phyloP scores from a whole-genome alignment of 37 sponge, comb jelly and placozoan species.

The Haliclona indistincta region DNA sequence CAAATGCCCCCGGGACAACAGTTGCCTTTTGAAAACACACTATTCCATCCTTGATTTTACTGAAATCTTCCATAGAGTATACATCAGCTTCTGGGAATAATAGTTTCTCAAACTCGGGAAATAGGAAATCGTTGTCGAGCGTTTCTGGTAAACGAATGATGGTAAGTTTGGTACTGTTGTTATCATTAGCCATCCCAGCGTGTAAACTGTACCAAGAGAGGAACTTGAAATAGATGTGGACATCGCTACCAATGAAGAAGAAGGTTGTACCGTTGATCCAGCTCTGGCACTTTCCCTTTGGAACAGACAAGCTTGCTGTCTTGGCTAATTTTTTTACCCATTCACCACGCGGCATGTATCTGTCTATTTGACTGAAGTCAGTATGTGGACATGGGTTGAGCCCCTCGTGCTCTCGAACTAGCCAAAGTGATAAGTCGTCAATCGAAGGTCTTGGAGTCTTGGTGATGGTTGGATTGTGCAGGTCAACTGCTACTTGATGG shows the following conservation, averaged over 20 bases:
- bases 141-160: slow-evolving; percentile 49
- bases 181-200: slow-evolving; percentile 25
- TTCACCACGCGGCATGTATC: slow-evolving; percentile 28
- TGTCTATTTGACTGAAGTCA: background rate
- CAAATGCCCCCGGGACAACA: slow-evolving; percentile 51
- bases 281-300: slow-evolving; percentile 30
- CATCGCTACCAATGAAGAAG: slow-evolving; percentile 37
- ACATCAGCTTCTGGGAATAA: slow-evolving; percentile 51
- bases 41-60: slow-evolving; percentile 1
- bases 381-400: slow-evolving; percentile 2
- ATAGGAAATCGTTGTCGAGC: slow-evolving; percentile 23
- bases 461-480: background rate
- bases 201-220: slow-evolving; percentile 56
- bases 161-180: background rate
- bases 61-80: slow-evolving; percentile 16
- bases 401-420: background rate
- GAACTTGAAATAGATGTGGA: slow-evolving; percentile 74
- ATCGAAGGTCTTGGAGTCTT: background rate
- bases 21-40: slow-evolving; percentile 49
- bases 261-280: slow-evolving; percentile 43
- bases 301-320: background rate
- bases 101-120: slow-evolving; percentile 53
- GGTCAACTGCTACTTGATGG: slow-evolving; percentile 24
- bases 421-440: background rate
- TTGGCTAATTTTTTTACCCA: slow-evolving; percentile 22